Conservation (phyloP, 2,888 invertebrate genomes). For the Mythimna lalbum region DNA sequence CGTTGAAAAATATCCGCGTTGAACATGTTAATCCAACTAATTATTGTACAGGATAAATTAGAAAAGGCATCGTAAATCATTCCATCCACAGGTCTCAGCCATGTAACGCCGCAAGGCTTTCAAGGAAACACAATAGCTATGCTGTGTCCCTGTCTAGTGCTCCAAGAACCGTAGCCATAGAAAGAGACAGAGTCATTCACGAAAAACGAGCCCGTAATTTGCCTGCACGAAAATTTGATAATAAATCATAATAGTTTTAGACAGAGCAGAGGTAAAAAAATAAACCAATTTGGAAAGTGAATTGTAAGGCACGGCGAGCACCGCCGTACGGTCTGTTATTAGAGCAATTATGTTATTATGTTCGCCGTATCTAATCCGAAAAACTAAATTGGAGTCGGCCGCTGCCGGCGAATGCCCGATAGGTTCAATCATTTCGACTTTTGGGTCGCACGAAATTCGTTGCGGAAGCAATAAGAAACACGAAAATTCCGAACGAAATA, state of each 20-base stretch:
- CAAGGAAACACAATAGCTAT: conserved; percentile 82
- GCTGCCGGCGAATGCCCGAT: conserved; percentile 89
- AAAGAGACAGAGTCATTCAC: conserved; percentile 82
- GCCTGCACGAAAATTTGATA: conserved; percentile 90
- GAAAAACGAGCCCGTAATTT: conserved; percentile 87
- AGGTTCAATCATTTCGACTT: conserved; percentile 89
- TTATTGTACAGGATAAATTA: conserved; percentile 86
- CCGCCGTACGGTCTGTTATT: conserved; percentile 87
- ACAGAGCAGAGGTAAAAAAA: conserved; percentile 88
- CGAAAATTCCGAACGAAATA: conserved; percentile 84
- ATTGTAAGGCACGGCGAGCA: conserved; percentile 89
- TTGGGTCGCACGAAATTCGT: conserved; percentile 90
- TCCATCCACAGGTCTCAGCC: conserved; percentile 78
- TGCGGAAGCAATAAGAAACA: conserved; percentile 91
- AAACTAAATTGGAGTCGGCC: conserved; percentile 90
- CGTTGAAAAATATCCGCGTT: conserved; percentile 81
- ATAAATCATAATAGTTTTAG: conserved; percentile 91
- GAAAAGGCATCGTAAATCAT: conserved; percentile 86
- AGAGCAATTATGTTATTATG: conserved; percentile 91
- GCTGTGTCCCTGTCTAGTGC: conserved; percentile 78
- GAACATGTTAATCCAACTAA: conserved; percentile 87
- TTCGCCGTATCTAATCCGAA: conserved; percentile 90
- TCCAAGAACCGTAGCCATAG: conserved; percentile 67
- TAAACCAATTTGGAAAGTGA: conserved; percentile 91
- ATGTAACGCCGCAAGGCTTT: conserved; percentile 82